Conservation (phyloP, 2,113 vertebrate genomes). For the Etheostoma spectabile region DNA sequence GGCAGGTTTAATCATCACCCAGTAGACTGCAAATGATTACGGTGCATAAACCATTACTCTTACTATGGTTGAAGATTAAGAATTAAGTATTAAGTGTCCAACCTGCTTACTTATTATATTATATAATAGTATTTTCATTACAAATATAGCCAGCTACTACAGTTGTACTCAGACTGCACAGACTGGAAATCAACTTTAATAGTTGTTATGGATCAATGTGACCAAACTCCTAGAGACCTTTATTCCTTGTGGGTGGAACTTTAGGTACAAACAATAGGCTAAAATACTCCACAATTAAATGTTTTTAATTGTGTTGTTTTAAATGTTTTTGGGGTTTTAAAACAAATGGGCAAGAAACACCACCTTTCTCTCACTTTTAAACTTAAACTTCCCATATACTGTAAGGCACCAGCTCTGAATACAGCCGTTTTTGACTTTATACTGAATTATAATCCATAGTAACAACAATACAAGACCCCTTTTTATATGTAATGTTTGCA, state of each 20-base stretch:
- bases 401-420: constrained; percentile 37
- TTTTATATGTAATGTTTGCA: background rate
- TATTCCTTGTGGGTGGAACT: background rate
- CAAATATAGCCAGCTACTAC: constrained; percentile 10
- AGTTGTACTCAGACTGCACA: constrained; percentile 4
- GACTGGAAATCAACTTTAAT: constrained; percentile 11
- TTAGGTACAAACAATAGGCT: constrained; percentile 3
- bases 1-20: background rate
- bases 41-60: background rate
- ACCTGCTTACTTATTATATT: constrained; percentile 4
- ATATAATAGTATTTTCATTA: constrained; percentile 7
- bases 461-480: background rate
- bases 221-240: background rate
- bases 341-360: no score
- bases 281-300: constrained; percentile 3
- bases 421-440: constrained; percentile 1
- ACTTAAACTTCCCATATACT: background rate
- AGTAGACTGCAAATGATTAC: background rate
- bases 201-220: constrained; percentile 4
- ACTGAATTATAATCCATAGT: background rate
- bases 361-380: background rate
- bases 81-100: background rate
- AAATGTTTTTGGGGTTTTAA: no score
- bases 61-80: background rate
- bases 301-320: background rate